Conservation (phyloP, 2,797 vertebrate genomes). For the Cetoscarus ocellatus region DNA sequence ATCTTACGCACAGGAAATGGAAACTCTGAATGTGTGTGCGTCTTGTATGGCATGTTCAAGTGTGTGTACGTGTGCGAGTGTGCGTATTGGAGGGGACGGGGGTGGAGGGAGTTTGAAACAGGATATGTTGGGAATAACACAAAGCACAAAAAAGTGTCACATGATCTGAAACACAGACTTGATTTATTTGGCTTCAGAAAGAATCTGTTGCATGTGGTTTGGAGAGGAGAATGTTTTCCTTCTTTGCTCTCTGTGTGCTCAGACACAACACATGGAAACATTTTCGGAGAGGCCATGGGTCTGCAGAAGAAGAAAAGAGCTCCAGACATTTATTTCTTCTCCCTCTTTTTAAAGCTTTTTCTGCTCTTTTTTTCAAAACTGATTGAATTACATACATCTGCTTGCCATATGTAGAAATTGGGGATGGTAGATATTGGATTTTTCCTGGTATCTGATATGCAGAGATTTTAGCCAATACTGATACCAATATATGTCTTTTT, state of each 20-base stretch:
- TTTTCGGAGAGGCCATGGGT: conserved; percentile 80
- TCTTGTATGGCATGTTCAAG: conserved; percentile 7
- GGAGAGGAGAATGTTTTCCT: conserved; percentile 80
- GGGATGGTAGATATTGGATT: too few species aligned
- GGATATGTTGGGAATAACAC: conserved; percentile 83
- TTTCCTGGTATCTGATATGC: too few species aligned
- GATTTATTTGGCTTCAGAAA: conserved; percentile 84
- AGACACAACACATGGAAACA: conserved; percentile 85
- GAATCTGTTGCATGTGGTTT: conserved; percentile 85
- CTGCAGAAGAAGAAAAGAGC: conserved; percentile 58
- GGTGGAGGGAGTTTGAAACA: conserved; percentile 60
- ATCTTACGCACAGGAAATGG: conserved; percentile 83
- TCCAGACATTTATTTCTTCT: conserved; percentile 79
- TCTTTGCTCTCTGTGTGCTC: conserved; percentile 76
- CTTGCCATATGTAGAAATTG: conserved; percentile 70
- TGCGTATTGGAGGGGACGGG: conserved; percentile 14
- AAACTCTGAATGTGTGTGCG: conserved; percentile 76
- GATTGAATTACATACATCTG: conserved; percentile 82
- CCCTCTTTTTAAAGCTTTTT: conserved; percentile 72
- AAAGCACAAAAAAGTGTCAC: conserved; percentile 82
- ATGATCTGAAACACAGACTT: conserved; percentile 81
- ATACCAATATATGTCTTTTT: too few species aligned
- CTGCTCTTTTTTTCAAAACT: conserved; percentile 41
- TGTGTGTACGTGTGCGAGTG: conserved; percentile 21
- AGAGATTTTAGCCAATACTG: too few species aligned